Conservation (phyloP, 2,888 invertebrate species). For the Alloscopus bannaensis region DNA sequence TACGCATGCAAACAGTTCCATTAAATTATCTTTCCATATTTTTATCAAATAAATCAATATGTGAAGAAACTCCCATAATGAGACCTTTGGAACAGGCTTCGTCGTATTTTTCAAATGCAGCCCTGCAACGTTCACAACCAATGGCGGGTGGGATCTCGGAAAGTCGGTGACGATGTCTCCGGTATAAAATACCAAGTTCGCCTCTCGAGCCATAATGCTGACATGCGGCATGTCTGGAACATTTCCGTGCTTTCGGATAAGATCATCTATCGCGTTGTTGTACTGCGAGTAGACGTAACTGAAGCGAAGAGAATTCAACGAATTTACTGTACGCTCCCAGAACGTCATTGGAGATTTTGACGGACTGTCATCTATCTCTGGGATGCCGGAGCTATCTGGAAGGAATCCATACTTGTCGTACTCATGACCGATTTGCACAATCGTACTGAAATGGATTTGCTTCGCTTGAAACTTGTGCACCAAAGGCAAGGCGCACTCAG, state of each 20-base stretch:
- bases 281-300: constrained; percentile 2
- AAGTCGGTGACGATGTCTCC: constrained; percentile 39
- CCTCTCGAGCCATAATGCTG: constrained; percentile 16
- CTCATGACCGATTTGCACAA: constrained; percentile 38
- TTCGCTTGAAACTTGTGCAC: constrained; percentile 54
- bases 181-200: constrained; percentile 26
- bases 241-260: constrained; percentile 10
- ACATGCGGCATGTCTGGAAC: constrained; percentile 30
- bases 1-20: too few species aligned
- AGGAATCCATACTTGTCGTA: constrained; percentile 47
- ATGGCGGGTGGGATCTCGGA: constrained; percentile 33
- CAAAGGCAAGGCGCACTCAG: constrained; percentile 61
- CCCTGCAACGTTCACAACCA: constrained; percentile 35
- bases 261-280: background rate
- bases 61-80: background rate
- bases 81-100: constrained; percentile 11
- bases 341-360: constrained; percentile 32
- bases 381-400: constrained; percentile 57
- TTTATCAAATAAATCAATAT: background rate
- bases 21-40: background rate
- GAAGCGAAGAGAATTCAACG: constrained; percentile 19
- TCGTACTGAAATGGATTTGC: constrained; percentile 53
- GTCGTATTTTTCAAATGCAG: constrained; percentile 9
- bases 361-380: constrained; percentile 39
- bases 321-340: constrained; percentile 23